Evolutionary conservation across 1,140 invertebrate genomes (phyloP).

Genomic region (Drosophila elegans): DNA sequence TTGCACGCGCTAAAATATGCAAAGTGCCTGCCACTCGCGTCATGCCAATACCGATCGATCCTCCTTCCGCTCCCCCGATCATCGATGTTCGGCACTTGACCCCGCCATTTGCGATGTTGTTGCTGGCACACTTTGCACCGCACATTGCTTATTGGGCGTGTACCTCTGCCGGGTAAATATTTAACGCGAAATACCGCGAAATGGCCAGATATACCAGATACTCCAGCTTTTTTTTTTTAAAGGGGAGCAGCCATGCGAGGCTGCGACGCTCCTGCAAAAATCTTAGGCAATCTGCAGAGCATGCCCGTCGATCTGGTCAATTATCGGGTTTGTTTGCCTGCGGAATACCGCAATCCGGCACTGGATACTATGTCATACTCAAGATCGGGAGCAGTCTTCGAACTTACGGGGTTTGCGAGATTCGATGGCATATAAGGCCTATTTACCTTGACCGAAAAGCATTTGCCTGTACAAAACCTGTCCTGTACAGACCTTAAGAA

Average conservation of each 20-base stretch:
- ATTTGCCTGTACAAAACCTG: conserved; percentile 27
- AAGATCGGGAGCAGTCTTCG: conserved; percentile 15
- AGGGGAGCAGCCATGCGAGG: conserved; percentile 21
- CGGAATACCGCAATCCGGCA: conserved; percentile 32
- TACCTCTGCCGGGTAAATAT: conserved; percentile 67
- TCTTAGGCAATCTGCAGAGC: conserved; percentile 56
- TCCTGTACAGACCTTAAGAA: conserved; percentile 8
- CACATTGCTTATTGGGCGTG: conserved; percentile 75
- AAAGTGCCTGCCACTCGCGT: conserved; percentile 72
- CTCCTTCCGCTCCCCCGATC: not conserved
- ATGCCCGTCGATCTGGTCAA: conserved; percentile 51
- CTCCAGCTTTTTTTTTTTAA: not conserved
- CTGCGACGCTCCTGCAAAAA: conserved; percentile 62
- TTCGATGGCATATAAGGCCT: conserved; percentile 31
- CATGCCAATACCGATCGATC: conserved; percentile 31
- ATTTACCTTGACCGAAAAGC: conserved; percentile 40
- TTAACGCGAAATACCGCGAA: conserved; percentile 76
- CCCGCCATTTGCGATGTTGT: conserved; percentile 50
- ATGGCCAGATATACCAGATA: conserved; percentile 39
- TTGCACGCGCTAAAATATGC: conserved; percentile 79
- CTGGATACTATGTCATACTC: conserved; percentile 16
- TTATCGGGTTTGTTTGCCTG: conserved; percentile 37
- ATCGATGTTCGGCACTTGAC: conserved; percentile 66
- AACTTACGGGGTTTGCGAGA: conserved; percentile 4
- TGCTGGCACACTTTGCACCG: conserved; percentile 76